Evolutionary conservation across 2,888 invertebrate genomes (phyloP).

Genomic region (Pristionchus mayeri): DNA sequence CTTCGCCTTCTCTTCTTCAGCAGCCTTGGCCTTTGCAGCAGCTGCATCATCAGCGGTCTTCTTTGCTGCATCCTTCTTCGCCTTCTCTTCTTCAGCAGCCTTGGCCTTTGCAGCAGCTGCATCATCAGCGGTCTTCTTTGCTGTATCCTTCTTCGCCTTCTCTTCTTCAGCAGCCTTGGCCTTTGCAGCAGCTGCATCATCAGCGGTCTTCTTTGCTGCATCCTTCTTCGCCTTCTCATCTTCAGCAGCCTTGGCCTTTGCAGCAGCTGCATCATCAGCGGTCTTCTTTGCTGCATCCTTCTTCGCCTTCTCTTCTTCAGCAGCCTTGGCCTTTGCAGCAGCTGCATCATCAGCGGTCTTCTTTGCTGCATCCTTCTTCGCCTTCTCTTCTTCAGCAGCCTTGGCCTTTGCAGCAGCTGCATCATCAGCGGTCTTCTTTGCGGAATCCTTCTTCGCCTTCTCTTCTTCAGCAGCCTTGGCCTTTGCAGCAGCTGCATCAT

Average conservation of each 20-base stretch:
- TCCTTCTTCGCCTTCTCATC: constrained; percentile 37
- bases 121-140: constrained; percentile 29
- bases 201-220: constrained; percentile 47
- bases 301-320: constrained; percentile 6
- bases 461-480: constrained; percentile 2
- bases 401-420: not conserved
- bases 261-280: constrained; percentile 21
- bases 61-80: not conserved
- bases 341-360: not conserved
- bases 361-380: constrained; percentile 34
- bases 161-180: constrained; percentile 48
- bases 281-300: constrained; percentile 9
- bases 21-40: constrained; percentile 37
- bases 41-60: not conserved
- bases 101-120: not conserved
- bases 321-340: not conserved
- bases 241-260: constrained; percentile 44
- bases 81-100: not conserved
- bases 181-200: constrained; percentile 48
- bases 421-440: not conserved
- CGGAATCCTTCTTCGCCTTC: not conserved
- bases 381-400: not conserved
- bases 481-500: constrained; percentile 37
- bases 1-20: not conserved
- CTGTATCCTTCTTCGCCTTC: constrained; percentile 39